Evolutionary conservation across 2,888 invertebrate genomes (phyloP).

Genomic region (Xylota sylvarum): DNA sequence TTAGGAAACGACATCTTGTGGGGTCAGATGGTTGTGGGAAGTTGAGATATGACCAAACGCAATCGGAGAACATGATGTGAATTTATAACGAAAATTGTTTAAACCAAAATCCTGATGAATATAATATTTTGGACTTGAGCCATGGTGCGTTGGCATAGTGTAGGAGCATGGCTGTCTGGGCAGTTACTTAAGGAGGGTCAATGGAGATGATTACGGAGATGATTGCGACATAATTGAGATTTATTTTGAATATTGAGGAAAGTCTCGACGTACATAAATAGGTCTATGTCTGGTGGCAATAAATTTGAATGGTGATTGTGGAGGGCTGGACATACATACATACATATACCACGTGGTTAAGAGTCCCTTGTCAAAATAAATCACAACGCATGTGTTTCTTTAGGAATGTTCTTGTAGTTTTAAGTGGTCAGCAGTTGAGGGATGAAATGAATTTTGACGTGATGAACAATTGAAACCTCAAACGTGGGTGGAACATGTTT

Average conservation of each 20-base stretch:
- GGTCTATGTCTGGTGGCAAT: neutral
- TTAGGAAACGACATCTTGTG: neutral
- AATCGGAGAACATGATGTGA: constrained; percentile 25
- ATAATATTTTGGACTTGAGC: neutral
- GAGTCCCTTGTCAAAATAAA: constrained; percentile 6
- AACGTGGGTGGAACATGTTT: too few species aligned
- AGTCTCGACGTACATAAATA: constrained; percentile 6
- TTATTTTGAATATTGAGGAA: constrained; percentile 35
- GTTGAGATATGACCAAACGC: neutral
- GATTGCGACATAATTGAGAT: constrained; percentile 52
- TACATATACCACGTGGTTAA: neutral
- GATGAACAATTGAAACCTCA: neutral
- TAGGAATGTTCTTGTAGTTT: neutral
- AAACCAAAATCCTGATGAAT: constrained; percentile 6
- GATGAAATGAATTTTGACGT: neutral
- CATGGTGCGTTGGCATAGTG: neutral
- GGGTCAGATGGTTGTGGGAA: neutral
- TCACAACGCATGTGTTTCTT: neutral
- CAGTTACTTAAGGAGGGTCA: constrained; percentile 45
- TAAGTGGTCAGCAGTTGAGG: neutral
- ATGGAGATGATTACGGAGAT: constrained; percentile 44
- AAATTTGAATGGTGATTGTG: neutral
- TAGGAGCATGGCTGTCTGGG: constrained; percentile 22
- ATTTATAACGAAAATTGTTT: constrained; percentile 15
- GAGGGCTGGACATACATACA: too few species aligned